These are phyloP conservation scores for Trisateles emortualis DNA, from an alignment of 2,888 invertebrate genomes.

Conservation along the genomic window DNA sequence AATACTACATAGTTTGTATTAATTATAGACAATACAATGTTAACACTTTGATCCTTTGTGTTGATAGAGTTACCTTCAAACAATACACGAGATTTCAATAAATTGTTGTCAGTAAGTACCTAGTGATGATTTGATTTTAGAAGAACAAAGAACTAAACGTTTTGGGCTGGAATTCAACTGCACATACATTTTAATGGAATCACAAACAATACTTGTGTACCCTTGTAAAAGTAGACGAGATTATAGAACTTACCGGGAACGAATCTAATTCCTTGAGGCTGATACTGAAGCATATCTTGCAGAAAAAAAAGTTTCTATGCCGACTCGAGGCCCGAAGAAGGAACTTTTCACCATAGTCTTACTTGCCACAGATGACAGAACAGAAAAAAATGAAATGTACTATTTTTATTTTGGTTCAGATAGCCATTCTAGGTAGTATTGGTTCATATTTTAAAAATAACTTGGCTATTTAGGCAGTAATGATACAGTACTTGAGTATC, in stretches of 20 bases:
- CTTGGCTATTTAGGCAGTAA: conserved; percentile 4
- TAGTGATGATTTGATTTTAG: background rate
- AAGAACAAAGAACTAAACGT: background rate
- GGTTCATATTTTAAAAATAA: background rate
- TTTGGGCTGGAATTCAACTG: background rate
- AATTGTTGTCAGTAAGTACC: background rate
- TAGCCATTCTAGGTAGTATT: background rate
- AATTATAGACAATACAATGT: conserved; percentile 25
- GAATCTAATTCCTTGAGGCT: too few relatives aligned
- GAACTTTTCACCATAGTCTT: too few relatives aligned
- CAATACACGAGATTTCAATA: conserved; percentile 9
- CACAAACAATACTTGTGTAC: too few relatives aligned
- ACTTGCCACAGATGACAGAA: too few relatives aligned
- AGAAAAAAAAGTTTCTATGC: too few relatives aligned
- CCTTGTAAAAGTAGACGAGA: too few relatives aligned
- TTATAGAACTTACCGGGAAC: too few relatives aligned
- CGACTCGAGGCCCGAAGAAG: too few relatives aligned
- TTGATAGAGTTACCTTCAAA: conserved; percentile 9
- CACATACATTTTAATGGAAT: too few relatives aligned
- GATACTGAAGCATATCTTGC: too few relatives aligned
- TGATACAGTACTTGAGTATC: conserved; percentile 24
- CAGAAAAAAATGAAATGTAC: too few relatives aligned
- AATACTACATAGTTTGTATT: conserved; percentile 26
- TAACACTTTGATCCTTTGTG: conserved; percentile 9
- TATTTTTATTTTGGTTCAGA: too few relatives aligned